Percentiles rank a stretch among this genome's conserved stretches.
phyloP scores from a whole-genome alignment of 2,888 invertebrate genomes.

The Eristalis pertinax region DNA sequence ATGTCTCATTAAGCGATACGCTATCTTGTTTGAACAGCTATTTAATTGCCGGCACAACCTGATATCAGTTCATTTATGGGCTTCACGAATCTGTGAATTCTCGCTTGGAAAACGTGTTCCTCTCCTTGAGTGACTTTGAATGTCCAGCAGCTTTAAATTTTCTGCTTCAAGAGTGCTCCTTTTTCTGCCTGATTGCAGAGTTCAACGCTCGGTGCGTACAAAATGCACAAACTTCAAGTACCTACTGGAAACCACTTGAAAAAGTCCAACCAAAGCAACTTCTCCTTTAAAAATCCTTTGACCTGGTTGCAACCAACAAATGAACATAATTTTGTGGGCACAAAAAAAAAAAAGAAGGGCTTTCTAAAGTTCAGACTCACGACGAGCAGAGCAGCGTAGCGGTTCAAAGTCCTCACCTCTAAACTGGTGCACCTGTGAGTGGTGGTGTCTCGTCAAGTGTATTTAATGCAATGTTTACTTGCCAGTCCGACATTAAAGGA shows the following conservation, averaged over 20 bases:
- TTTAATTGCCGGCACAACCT: no score
- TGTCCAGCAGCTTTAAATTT: no score
- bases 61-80: no score
- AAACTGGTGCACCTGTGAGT: neutral
- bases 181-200: neutral
- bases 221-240: neutral
- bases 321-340: neutral
- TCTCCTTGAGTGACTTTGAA: no score
- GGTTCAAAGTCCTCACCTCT: slow-evolving; percentile 54
- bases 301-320: slow-evolving; percentile 13
- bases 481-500: slow-evolving; percentile 30
- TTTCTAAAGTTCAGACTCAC: neutral
- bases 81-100: no score
- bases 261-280: neutral
- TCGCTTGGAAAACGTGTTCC: no score
- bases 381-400: neutral
- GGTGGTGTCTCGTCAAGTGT: slow-evolving; percentile 46
- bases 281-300: neutral
- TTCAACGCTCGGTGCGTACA: neutral
- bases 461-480: slow-evolving; percentile 58
- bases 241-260: neutral
- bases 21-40: no score
- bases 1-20: no score
- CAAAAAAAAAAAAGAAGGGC: neutral
- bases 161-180: neutral